These are phyloP conservation scores for Aphyosemion australe DNA, from an alignment of 2,113 vertebrate genomes.

Conservation along the genomic window DNA sequence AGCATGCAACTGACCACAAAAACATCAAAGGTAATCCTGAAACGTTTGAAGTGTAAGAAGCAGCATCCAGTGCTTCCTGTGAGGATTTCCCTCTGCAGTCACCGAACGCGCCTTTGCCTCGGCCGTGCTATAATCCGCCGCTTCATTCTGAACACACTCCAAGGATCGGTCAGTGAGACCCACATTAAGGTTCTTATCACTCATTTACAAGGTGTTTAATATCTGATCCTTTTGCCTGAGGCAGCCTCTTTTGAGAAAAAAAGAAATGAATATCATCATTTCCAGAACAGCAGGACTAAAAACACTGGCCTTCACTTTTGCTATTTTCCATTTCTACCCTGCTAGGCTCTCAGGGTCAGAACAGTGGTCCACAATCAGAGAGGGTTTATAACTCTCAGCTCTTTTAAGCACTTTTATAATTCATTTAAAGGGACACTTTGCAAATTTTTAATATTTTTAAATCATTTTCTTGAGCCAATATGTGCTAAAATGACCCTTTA, in stretches of 20 bases:
- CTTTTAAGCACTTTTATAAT: not conserved
- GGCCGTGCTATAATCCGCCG: not conserved
- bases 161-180: slow-evolving; percentile 11
- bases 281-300: slow-evolving; percentile 4
- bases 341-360: not conserved
- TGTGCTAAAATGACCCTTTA: too few species aligned
- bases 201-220: slow-evolving; percentile 7
- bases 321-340: slow-evolving; percentile 12
- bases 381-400: not conserved
- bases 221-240: slow-evolving; percentile 2
- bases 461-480: too few species aligned
- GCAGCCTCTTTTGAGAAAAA: not conserved
- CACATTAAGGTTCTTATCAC: not conserved
- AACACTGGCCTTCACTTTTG: not conserved
- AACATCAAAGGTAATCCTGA: slow-evolving; percentile 38
- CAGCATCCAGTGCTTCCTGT: slow-evolving; percentile 14
- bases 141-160: slow-evolving; percentile 20
- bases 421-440: too few species aligned
- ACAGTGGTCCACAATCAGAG: not conserved
- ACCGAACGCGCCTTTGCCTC: not conserved
- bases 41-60: slow-evolving; percentile 48
- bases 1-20: slow-evolving; percentile 17
- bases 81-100: slow-evolving; percentile 17
- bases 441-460: too few species aligned
- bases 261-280: slow-evolving; percentile 6